Evolutionary conservation across 2,888 invertebrate genomes (phyloP).

Genomic region (Aproaerema taeniolella): DNA sequence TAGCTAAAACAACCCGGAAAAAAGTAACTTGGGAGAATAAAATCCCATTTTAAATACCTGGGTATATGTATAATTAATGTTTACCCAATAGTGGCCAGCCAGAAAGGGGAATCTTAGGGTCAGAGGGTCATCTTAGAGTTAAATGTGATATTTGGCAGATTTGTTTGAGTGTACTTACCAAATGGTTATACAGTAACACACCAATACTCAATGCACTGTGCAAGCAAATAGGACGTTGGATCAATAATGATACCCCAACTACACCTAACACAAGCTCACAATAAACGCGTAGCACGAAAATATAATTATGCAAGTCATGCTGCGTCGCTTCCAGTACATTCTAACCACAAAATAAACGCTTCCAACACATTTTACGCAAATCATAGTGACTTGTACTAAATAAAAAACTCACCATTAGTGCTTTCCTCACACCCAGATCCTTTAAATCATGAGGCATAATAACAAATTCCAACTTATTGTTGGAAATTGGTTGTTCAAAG

Average conservation of each 20-base stretch:
- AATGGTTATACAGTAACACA: not conserved
- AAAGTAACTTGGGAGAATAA: too few species aligned
- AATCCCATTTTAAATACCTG: too few species aligned
- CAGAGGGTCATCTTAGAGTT: not conserved
- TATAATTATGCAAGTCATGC: constrained; percentile 26
- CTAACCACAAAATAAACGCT: constrained; percentile 1
- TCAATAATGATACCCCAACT: constrained; percentile 1
- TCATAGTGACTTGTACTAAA: constrained; percentile 8
- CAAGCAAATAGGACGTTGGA: not conserved
- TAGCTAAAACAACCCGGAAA: too few species aligned
- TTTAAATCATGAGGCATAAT: constrained; percentile 73
- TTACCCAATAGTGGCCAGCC: too few species aligned
- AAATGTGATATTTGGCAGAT: not conserved
- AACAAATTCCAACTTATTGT: constrained; percentile 32
- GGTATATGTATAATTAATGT: too few species aligned
- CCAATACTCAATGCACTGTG: not conserved
- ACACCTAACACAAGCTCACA: not conserved
- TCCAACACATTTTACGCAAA: not conserved
- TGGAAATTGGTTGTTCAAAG: too few species aligned
- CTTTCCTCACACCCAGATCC: constrained; percentile 64
- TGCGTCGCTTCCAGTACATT: constrained; percentile 13
- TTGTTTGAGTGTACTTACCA: not conserved
- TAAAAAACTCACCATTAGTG: constrained; percentile 52
- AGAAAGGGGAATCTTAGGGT: too few species aligned
- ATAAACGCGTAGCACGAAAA: constrained; percentile 8